Percentiles rank a stretch among this genome's conserved stretches.
Evolutionary conservation across 2,113 vertebrate genomes (phyloP).

Genomic region (Tachycineta bicolor): DNA sequence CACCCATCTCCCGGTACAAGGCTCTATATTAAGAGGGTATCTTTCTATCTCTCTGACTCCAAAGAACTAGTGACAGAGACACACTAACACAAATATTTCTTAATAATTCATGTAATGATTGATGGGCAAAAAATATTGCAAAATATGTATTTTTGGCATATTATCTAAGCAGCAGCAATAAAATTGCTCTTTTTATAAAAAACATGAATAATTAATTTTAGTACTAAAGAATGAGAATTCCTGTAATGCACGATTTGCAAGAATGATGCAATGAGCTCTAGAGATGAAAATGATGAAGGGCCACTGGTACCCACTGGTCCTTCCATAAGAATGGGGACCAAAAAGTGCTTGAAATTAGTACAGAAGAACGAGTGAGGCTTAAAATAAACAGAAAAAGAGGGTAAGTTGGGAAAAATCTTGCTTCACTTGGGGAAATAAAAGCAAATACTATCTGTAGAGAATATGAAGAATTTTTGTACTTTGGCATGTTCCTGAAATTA

Average conservation of each 20-base stretch:
- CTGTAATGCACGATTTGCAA: neutral
- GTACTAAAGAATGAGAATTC: neutral
- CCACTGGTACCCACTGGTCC: neutral
- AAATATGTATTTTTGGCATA: neutral
- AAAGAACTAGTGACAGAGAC: neutral
- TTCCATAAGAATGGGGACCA: neutral
- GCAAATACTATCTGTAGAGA: neutral
- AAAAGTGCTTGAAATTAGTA: neutral
- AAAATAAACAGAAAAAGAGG: neutral
- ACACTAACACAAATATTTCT: neutral
- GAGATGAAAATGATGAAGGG: neutral
- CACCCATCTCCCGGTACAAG: neutral
- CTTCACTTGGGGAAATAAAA: neutral
- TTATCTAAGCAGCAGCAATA: neutral
- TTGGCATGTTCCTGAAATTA: neutral
- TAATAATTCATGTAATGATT: conserved; percentile 2
- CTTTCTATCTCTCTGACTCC: neutral
- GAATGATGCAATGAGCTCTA: neutral
- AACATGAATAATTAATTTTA: neutral
- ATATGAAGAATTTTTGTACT: neutral
- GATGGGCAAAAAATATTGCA: neutral
- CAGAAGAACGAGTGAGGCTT: neutral
- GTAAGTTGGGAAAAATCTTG: neutral
- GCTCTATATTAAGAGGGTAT: neutral
- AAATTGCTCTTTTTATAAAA: neutral